phyloP scores from a whole-genome alignment of 2,113 vertebrate species.

The Tragelaphus strepsiceros region DNA sequence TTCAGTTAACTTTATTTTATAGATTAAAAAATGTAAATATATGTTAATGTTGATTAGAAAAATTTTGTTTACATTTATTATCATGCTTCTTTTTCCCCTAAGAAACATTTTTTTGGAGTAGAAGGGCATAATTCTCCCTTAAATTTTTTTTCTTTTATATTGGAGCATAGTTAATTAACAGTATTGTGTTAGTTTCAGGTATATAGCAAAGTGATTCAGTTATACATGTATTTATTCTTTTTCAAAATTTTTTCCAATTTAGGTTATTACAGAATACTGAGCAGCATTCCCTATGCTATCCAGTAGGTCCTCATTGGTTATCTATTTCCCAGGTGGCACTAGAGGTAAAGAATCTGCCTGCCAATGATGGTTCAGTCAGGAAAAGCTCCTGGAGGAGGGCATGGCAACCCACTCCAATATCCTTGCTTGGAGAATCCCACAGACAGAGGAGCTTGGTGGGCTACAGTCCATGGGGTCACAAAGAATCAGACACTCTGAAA shows the following conservation, averaged over 20 bases:
- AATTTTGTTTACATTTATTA: background rate
- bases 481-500: background rate
- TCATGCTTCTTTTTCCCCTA: background rate
- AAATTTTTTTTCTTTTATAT: background rate
- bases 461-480: background rate
- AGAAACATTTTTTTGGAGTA: background rate
- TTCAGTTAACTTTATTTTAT: background rate
- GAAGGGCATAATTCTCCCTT: background rate
- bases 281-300: background rate
- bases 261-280: background rate
- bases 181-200: background rate
- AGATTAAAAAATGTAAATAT: background rate
- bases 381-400: background rate
- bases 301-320: background rate
- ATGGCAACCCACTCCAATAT: background rate
- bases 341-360: background rate
- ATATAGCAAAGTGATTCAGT: background rate
- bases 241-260: background rate
- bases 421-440: background rate
- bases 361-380: background rate
- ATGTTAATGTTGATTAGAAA: background rate
- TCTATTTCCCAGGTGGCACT: background rate
- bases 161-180: background rate
- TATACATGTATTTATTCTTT: background rate
- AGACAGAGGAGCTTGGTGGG: background rate